Conservation (phyloP, 2,113 vertebrate species). For the Chloroceryle aenea region DNA sequence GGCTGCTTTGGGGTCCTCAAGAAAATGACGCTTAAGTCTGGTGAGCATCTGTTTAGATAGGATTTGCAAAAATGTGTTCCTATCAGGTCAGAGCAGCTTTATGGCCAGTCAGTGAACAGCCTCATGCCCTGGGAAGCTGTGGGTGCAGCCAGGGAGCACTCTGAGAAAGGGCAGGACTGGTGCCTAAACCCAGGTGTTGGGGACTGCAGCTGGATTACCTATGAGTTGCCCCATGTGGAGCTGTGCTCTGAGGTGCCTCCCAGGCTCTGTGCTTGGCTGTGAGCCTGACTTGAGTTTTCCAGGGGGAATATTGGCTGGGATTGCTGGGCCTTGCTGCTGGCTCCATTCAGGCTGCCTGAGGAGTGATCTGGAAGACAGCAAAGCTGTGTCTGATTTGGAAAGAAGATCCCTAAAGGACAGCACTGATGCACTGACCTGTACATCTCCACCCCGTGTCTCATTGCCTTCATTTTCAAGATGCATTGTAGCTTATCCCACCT, state of each 20-base stretch:
- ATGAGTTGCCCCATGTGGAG: rapidly evolving
- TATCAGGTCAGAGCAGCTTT: background rate
- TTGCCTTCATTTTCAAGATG: background rate
- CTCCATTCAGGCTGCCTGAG: background rate
- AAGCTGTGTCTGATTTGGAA: background rate
- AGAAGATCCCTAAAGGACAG: background rate
- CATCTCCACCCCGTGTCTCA: background rate
- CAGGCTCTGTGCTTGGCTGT: background rate
- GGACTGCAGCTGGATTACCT: rapidly evolving
- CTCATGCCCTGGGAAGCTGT: background rate
- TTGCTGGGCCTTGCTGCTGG: background rate
- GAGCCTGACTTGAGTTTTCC: background rate
- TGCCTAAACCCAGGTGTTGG: too few species aligned
- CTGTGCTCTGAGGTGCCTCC: background rate
- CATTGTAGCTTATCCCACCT: background rate
- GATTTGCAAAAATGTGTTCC: background rate
- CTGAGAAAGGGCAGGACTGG: background rate
- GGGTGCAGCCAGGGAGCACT: background rate
- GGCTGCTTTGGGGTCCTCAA: background rate
- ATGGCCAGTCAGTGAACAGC: background rate
- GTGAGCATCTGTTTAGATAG: background rate
- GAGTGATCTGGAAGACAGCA: background rate
- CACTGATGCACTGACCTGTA: rapidly evolving
- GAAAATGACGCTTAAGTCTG: background rate
- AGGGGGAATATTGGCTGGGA: background rate